Conservation (phyloP, 2,113 vertebrate genomes). For the Saguinus midas region DNA sequence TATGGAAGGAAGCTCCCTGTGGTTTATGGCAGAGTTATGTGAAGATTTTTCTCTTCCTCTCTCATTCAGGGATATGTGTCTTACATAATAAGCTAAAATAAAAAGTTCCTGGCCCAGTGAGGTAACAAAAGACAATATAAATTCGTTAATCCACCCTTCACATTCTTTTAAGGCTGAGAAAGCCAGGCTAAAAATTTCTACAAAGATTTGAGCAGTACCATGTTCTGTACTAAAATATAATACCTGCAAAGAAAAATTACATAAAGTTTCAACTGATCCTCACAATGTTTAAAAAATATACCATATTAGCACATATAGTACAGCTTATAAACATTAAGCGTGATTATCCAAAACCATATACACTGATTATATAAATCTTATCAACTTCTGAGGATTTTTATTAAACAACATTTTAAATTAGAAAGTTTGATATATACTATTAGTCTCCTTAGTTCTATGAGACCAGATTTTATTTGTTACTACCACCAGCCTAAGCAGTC, state of each 20-base stretch:
- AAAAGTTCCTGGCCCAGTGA: neutral
- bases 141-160: neutral
- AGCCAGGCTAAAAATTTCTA: neutral
- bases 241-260: neutral
- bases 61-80: neutral
- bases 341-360: neutral
- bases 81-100: conserved; percentile 3
- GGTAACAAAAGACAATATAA: neutral
- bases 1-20: neutral
- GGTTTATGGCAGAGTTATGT: neutral
- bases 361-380: neutral
- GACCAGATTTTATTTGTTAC: neutral
- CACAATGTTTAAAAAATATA: neutral
- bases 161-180: neutral
- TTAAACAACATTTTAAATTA: neutral
- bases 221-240: neutral
- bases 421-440: neutral
- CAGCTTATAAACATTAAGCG: neutral
- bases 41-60: neutral
- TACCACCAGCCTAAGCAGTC: no score
- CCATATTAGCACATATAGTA: neutral
- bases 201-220: neutral
- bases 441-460: neutral
- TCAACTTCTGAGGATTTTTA: neutral
- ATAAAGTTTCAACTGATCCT: neutral